Percentiles rank a stretch among this genome's conserved stretches.
Evolutionary conservation across 2,888 invertebrate genomes (phyloP).

Genomic region (Rhagophthalmus giganteus): DNA sequence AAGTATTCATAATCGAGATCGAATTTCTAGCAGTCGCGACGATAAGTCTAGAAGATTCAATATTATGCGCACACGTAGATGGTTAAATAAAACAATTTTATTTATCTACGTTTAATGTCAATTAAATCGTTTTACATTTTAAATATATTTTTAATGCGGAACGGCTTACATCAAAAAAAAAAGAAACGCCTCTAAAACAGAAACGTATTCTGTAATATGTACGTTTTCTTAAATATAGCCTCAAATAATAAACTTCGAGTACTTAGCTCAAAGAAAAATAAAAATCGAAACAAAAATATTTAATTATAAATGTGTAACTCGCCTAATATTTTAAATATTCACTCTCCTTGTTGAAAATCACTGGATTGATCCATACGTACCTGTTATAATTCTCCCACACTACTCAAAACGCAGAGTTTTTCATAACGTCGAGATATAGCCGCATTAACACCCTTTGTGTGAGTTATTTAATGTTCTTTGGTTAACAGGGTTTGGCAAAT

Average conservation of each 20-base stretch:
- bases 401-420: conserved; percentile 52
- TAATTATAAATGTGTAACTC: conserved; percentile 1
- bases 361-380: conserved; percentile 47
- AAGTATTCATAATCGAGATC: no score
- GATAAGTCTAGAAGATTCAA: no score
- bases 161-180: no score
- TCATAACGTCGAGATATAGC: conserved; percentile 52
- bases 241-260: no score
- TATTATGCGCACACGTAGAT: no score
- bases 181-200: no score
- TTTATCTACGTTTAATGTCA: not conserved
- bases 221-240: no score
- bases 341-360: conserved; percentile 39
- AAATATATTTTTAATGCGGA: no score
- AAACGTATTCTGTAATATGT: no score
- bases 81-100: not conserved
- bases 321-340: not conserved
- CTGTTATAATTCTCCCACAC: conserved; percentile 56
- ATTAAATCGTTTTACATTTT: not conserved
- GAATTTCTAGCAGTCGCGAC: no score
- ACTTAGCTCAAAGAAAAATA: no score
- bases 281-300: no score
- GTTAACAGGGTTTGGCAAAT: conserved; percentile 50
- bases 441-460: conserved; percentile 55
- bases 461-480: conserved; percentile 53